Evolutionary conservation across 1,140 invertebrate genomes (phyloP), one percentile per base, ranked within the genome.

Genomic region (Protaetia brevitarsis): DNA sequence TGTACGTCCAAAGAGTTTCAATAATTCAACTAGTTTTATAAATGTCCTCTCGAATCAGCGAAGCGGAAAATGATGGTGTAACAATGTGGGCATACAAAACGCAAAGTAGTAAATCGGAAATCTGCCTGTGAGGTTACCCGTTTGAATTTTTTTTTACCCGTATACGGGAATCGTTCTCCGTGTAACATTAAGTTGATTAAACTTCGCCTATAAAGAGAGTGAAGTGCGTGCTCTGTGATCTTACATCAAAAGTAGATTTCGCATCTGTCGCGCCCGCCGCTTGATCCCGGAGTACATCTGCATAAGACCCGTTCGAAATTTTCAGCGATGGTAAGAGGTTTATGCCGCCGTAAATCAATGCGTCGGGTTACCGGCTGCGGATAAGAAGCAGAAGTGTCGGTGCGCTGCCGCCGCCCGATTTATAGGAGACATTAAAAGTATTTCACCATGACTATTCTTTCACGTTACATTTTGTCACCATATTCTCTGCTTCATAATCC

Each of bases 351-450:
- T 45, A 45, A 45, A 45, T 45, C 41, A 45, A 45, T 11, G n/a
- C 34, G 34, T 21, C 41, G 41, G 41, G 41, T 19, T 16, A 2
- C 16, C 8, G n/a, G 41, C 4, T 5, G 41, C 19, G 41, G 3
- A 19, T 4, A 3, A 4, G n/a, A 13, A 13, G 41, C 4, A 8
- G 13, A 10, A 2, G 41, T 1, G 23, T 21, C 41, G 41, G 8
- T 2, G 16, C 19, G 10, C 2, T 13, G 23, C 16, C 3, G 41
- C 13, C 23, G 23, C 23, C 13, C 10, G 41, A 45, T 45, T 45
- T 45, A 45, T 45, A 45, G 41, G 41, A 13, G 41, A 19, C 41
- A 45, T 45, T 45, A 45, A 45, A 45, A 45, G 41, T 45, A 45
- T 45, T 45, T 45, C 41, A 23, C 41, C 16, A 16, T 45, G 41